Conservation (phyloP, 2,797 vertebrate species). For the Myioborus melanocephalus region DNA sequence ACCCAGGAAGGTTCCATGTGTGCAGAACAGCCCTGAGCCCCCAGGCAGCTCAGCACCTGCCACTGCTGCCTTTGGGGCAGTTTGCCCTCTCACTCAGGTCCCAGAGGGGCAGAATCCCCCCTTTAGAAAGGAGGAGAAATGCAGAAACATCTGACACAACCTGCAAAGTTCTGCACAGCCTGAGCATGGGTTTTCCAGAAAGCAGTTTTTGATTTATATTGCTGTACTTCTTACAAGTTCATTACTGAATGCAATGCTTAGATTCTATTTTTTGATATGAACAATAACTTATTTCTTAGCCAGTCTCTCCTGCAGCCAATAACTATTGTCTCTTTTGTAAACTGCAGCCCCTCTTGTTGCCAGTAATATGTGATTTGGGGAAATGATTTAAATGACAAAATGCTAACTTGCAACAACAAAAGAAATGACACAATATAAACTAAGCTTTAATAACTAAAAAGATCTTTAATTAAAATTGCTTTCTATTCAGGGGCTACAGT, state of each 20-base stretch:
- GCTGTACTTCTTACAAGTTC: neutral
- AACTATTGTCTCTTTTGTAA: constrained; percentile 20
- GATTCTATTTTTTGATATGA: constrained; percentile 45
- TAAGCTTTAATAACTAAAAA: constrained; percentile 53
- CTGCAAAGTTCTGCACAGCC: neutral
- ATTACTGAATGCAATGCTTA: neutral
- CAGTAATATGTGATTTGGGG: neutral
- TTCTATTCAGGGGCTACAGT: constrained; percentile 3
- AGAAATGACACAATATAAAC: constrained; percentile 20
- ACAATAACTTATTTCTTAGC: constrained; percentile 29
- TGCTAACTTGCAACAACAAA: constrained; percentile 41
- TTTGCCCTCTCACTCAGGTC: neutral
- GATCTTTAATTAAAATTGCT: constrained; percentile 44
- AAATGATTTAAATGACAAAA: constrained; percentile 41
- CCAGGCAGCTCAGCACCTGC: neutral
- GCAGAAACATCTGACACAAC: neutral
- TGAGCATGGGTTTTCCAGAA: neutral
- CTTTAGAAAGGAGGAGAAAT: neutral
- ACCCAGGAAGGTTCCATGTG: neutral
- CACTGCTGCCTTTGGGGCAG: neutral
- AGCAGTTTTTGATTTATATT: neutral
- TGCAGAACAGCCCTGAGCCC: neutral
- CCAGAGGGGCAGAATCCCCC: neutral
- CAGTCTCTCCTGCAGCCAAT: constrained; percentile 32
- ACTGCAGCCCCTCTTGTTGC: constrained; percentile 9